Base-by-base conservation (phyloP, 2,888 invertebrate genomes). In the Drosophila suboccidentalis region DNA sequence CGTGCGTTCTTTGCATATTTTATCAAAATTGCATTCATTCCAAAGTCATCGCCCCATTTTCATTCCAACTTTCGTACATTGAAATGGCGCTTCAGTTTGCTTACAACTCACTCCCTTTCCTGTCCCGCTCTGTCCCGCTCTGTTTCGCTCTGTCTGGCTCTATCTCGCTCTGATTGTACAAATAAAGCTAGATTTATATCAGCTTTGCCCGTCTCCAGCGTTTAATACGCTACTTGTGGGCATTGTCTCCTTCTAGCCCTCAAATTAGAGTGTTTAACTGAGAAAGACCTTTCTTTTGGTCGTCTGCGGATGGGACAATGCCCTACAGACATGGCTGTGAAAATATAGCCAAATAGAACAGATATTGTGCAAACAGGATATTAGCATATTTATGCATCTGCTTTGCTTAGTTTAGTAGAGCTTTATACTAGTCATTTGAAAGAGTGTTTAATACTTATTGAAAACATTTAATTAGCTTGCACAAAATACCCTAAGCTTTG, bases 1-100 rank as follows among this genome's bases (percentile, higher is more conserved):
- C 53, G 71, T 75, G 80, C 86, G 86, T 84, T 80, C 82, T 70
- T 85, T 82, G 88, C 85, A 87, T 85, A 84, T 84, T 87, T 85
- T 74, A 85, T 77, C 73, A 63, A 75, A 75, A 82, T 85, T 87
- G 82, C 88, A 85, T 84, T 85, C 85, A 84, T 87, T 87, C 61
- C 60, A 58, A 83, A 76, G 76, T 82, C 75, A 75, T 72, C 64
- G 58, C 11, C 38, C 65, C 49, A 57, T 46, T 67, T 61, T 54
- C 55, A 59, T 58, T 69, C 58, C 66, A 72, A 66, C 66, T 61
- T 67, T 61, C 41, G 49, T 71, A 77, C 83, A 74, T 50, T 65
- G 67, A 71, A 77, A 80, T 72, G 80, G 79, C 79, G 82, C 79
- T 72, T 75, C 79, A 71, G 70, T 68, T 72, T 59, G 71, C 80